Evolutionary conservation across 2,888 invertebrate species (phyloP).

Genomic region (Octodonta nipae): DNA sequence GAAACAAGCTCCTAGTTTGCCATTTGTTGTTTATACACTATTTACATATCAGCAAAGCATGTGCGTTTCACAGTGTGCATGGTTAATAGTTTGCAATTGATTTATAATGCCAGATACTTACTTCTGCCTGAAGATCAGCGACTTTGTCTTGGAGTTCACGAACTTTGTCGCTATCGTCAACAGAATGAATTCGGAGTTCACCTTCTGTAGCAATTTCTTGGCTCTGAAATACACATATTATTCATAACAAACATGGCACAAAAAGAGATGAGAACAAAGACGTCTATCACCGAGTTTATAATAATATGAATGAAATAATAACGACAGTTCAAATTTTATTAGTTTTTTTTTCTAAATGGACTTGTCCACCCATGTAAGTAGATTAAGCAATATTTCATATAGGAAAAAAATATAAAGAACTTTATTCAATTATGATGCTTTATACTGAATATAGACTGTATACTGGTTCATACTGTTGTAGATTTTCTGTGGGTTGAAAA

Average conservation of each 20-base stretch:
- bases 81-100: conserved; percentile 2
- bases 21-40: conserved; percentile 6
- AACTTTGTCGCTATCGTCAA: conserved; percentile 73
- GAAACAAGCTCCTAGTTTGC: not conserved
- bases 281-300: not conserved
- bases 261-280: conserved; percentile 4
- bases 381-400: too few relatives aligned
- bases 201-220: conserved; percentile 90
- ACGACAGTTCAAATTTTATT: too few relatives aligned
- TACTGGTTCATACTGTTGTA: too few relatives aligned
- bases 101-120: conserved; percentile 38
- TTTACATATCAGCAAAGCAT: conserved; percentile 11
- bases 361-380: too few relatives aligned
- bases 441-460: too few relatives aligned
- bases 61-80: conserved; percentile 5
- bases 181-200: conserved; percentile 66
- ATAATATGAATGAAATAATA: too few relatives aligned
- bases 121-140: conserved; percentile 87
- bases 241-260: too few relatives aligned
- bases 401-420: too few relatives aligned
- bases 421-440: too few relatives aligned
- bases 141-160: conserved; percentile 85
- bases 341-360: too few relatives aligned
- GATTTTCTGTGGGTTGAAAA: too few relatives aligned
- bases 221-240: too few relatives aligned